Evolutionary conservation across 2,797 vertebrate species (phyloP).

Genomic region (Cyprinodon diabolis): DNA sequence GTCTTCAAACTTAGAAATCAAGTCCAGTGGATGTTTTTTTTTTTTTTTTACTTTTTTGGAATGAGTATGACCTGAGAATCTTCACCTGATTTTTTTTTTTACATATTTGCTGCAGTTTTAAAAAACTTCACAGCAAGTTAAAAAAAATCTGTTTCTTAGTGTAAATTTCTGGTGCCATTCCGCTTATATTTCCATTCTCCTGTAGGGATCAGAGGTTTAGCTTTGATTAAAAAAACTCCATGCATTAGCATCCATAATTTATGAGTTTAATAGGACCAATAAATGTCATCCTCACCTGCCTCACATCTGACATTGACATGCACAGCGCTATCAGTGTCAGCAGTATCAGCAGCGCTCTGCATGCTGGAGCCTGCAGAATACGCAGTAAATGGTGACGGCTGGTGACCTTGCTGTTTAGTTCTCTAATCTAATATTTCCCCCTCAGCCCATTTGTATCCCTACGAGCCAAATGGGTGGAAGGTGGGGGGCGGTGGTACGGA

Average conservation of each 20-base stretch:
- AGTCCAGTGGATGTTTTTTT: too few species aligned
- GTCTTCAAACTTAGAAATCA: too few species aligned
- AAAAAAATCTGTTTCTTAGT: conserved; percentile 7
- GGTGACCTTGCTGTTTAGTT: conserved; percentile 64
- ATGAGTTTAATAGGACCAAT: conserved; percentile 68
- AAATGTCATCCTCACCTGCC: conserved; percentile 65
- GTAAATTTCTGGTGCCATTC: conserved; percentile 43
- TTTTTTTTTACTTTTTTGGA: too few species aligned
- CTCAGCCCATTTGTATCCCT: conserved; percentile 54
- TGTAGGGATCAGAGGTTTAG: conserved; percentile 48
- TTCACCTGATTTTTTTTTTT: not conserved
- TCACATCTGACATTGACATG: conserved; percentile 64
- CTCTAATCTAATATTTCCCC: conserved; percentile 64
- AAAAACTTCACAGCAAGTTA: conserved; percentile 4
- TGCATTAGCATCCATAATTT: conserved; percentile 75
- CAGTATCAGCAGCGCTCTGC: conserved; percentile 24
- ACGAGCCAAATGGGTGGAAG: conserved; percentile 36
- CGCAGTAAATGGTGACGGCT: conserved; percentile 42
- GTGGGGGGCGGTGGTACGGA: conserved; percentile 26
- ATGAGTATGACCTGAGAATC: too few species aligned
- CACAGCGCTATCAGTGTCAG: conserved; percentile 26
- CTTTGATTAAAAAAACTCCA: conserved; percentile 68
- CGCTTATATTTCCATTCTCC: conserved; percentile 29
- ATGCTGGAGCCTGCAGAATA: conserved; percentile 42
- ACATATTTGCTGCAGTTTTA: not conserved